Evolutionary conservation across 2,113 vertebrate species (phyloP).

Genomic region (Spea bombifrons): DNA sequence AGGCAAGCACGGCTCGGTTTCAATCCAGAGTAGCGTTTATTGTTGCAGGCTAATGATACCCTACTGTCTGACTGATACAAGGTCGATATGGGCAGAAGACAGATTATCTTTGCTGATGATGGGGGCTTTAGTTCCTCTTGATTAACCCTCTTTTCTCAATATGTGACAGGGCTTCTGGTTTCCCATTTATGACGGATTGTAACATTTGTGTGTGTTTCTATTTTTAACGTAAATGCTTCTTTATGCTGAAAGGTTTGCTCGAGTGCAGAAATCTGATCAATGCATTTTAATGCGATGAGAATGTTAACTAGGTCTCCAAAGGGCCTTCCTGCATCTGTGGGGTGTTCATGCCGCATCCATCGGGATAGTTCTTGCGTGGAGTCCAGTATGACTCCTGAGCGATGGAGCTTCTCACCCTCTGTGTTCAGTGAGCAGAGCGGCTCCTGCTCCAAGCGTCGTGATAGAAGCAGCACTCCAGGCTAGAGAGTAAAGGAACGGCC

Average conservation of each 20-base stretch:
- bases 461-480: slow-evolving; percentile 22
- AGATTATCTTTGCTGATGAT: not conserved
- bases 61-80: slow-evolving; percentile 29
- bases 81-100: slow-evolving; percentile 3
- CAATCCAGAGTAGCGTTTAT: slow-evolving; percentile 23
- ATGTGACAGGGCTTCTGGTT: no score
- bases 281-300: no score
- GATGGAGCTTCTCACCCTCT: slow-evolving; percentile 30
- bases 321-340: not conserved
- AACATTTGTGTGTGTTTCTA: no score
- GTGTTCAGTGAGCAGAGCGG: slow-evolving; percentile 1
- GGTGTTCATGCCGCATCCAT: slow-evolving; percentile 15
- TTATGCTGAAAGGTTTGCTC: no score
- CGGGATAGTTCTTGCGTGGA: slow-evolving; percentile 29
- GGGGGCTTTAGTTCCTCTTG: not conserved
- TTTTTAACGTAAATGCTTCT: no score
- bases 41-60: slow-evolving; percentile 35
- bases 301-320: not conserved
- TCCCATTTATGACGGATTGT: no score
- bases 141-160: not conserved
- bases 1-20: slow-evolving; percentile 26
- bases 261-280: no score
- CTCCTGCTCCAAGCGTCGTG: slow-evolving; percentile 2
- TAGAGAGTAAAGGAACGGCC: slow-evolving; percentile 2
- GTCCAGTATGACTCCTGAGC: slow-evolving; percentile 29